A percentile compares a stretch with the other conserved stretches of the same genome.
Conservation (phyloP, 2,797 vertebrate species). For the Pygocentrus nattereri region DNA sequence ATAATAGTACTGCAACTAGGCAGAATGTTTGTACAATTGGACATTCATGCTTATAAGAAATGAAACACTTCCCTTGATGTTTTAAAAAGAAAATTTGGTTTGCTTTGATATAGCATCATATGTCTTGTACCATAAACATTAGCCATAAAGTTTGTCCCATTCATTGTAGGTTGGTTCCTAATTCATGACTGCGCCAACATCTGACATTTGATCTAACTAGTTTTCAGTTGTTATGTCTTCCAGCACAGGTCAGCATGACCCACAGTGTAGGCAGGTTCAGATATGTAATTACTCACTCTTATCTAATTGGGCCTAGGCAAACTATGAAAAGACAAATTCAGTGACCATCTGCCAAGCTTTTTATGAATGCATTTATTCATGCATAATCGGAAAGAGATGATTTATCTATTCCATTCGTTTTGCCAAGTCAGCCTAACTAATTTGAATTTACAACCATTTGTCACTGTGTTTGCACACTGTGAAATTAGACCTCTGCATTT, state of each 20-base stretch:
- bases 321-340: slow-evolving; percentile 31
- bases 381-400: slow-evolving; percentile 17
- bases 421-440: slow-evolving; percentile 3
- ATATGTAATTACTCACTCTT: slow-evolving; percentile 17
- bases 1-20: neutral
- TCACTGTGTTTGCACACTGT: too few species aligned
- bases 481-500: too few species aligned
- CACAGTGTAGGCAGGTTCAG: slow-evolving; percentile 11
- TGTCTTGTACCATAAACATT: neutral
- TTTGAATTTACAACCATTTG: too few species aligned
- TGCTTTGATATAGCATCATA: neutral
- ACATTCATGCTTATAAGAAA: neutral
- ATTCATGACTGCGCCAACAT: slow-evolving; percentile 17
- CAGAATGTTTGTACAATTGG: neutral
- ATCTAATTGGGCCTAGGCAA: slow-evolving; percentile 31
- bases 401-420: slow-evolving; percentile 34
- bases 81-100: too few species aligned
- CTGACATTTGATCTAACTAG: slow-evolving; percentile 25
- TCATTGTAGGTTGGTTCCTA: neutral
- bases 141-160: neutral
- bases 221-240: slow-evolving; percentile 38
- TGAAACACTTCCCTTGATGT: neutral
- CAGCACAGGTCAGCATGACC: slow-evolving; percentile 17
- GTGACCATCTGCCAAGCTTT: slow-evolving; percentile 49
- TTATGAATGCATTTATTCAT: slow-evolving; percentile 40